Evolutionary conservation across 2,888 invertebrate genomes (phyloP), one percentile per base, ranked within the genome.

Genomic region (Ceriagrion tenellum): DNA sequence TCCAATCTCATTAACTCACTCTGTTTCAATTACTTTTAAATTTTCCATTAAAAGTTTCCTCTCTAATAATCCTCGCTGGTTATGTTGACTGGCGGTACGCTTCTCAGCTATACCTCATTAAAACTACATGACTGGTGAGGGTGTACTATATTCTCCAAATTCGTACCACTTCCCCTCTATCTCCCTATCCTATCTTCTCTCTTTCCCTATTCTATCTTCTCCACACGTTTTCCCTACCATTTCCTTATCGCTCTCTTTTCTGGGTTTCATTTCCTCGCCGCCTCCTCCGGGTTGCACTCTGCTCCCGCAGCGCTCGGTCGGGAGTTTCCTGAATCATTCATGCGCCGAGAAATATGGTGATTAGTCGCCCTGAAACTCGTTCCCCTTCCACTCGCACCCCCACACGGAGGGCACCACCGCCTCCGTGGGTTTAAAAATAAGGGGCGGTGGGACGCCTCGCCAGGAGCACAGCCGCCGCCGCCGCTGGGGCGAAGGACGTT

Each of bases 271-370:
- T 18, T 35, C 81, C 35, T 8, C 0, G 81, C 81, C 81, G 10
- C 69, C 69, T n/a, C 35, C 35, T 35, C 20, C 3, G 10, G 59
- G 59, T 20, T 81, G 81, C 81, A 81, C 30, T 35, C 16, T 16
- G 35, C 81, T 81, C 81, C n/a, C 16, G 81, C 35, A 35, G 81
- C 35, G 81, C 12, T 12, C n/a, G 35, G 30, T 35, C 16, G 30
- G n/a, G 81, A 81, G 81, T 81, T 81, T 35, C 81, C 81, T 81
- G 81, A 81, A 81, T 81, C 81, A 81, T 81, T 81, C 35, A 81
- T 81, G 81, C 81, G 35, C 35, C 81, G 81, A 81, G 81, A 81
- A 81, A 81, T 81, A 81, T 81, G 81, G 81, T 81, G 81, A 81
- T 81, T 81, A 81, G 81, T 81, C 30, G 81, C 16, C 35, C 81